Conservation (phyloP, 2,113 vertebrate genomes). For the Dermatemys mawii region DNA sequence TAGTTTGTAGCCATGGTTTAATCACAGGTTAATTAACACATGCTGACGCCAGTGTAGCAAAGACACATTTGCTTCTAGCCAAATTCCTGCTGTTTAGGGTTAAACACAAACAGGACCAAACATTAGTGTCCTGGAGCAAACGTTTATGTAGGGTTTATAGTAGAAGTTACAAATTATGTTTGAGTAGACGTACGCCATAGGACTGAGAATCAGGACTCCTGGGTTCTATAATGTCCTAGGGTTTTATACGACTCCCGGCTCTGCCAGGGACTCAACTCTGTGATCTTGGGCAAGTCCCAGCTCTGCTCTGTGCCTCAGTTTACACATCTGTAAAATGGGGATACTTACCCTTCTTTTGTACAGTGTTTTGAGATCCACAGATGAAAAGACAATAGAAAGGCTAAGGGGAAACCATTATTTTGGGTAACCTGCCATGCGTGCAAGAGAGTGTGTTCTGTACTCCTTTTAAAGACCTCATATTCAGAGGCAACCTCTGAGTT, state of each 20-base stretch:
- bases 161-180: neutral
- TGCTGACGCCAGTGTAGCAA: rapidly evolving
- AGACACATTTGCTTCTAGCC: neutral
- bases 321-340: rapidly evolving
- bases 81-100: neutral
- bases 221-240: neutral
- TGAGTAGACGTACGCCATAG: neutral
- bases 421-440: neutral
- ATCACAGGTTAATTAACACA: rapidly evolving
- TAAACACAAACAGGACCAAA: neutral
- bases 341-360: rapidly evolving
- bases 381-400: rapidly evolving
- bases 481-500: too few relatives aligned
- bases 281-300: neutral
- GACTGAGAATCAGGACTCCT: neutral
- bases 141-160: rapidly evolving
- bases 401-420: neutral
- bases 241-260: neutral
- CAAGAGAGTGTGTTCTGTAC: too few relatives aligned
- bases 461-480: too few relatives aligned
- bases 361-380: neutral
- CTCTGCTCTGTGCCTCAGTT: neutral
- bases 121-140: neutral
- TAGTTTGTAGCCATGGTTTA: rapidly evolving
- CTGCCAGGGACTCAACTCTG: neutral